phyloP scores from a whole-genome alignment of 2,888 invertebrate genomes.

The Cabera pusaria region DNA sequence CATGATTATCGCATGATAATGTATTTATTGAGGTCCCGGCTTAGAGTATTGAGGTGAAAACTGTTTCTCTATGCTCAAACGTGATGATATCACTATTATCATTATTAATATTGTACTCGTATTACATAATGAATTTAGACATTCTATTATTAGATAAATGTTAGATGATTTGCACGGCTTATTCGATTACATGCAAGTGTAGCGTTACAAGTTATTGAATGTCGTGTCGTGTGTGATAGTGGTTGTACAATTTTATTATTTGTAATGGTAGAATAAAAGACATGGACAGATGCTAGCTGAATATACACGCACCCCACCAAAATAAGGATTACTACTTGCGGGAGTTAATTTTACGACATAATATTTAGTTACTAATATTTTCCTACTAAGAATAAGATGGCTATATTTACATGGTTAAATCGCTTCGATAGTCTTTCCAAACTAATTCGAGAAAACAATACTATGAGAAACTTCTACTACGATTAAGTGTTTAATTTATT shows the following conservation, averaged over 20 bases:
- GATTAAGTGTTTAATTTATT: too few species aligned
- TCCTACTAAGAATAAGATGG: too few species aligned
- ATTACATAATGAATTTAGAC: constrained; percentile 3
- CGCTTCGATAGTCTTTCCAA: too few species aligned
- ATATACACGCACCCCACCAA: constrained; percentile 16
- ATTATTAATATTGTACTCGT: constrained; percentile 6
- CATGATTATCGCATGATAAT: too few species aligned
- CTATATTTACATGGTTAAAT: too few species aligned
- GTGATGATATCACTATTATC: constrained; percentile 16
- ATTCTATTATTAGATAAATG: too few species aligned
- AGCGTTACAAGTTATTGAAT: constrained; percentile 9
- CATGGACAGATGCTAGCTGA: constrained; percentile 14
- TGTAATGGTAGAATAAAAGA: constrained; percentile 12
- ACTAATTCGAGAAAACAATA: too few species aligned
- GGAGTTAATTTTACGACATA: constrained; percentile 12
- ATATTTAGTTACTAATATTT: too few species aligned
- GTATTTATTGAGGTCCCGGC: too few species aligned
- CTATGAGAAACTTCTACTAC: too few species aligned
- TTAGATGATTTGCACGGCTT: constrained; percentile 16
- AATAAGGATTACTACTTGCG: constrained; percentile 7
- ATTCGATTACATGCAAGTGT: constrained; percentile 7
- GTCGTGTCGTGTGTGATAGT: constrained; percentile 11
- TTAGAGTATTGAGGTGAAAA: constrained; percentile 2
- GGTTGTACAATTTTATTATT: constrained; percentile 4
- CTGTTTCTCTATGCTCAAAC: constrained; percentile 13